These are phyloP conservation scores for Drosophila pseudotalamancana DNA, from an alignment of 2,888 invertebrate species.

Conservation along the genomic window DNA sequence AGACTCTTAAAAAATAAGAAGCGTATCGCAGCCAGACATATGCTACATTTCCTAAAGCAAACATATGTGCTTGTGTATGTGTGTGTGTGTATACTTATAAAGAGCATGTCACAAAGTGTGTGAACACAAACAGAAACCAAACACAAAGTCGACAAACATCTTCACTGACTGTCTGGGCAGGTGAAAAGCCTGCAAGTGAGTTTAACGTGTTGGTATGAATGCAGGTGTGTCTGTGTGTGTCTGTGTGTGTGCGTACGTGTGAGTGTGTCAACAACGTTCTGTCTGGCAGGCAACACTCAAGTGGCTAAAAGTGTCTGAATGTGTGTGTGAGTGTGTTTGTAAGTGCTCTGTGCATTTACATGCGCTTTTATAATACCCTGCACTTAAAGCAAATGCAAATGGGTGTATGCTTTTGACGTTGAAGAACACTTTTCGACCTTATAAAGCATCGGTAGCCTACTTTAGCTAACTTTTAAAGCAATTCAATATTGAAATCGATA, in stretches of 20 bases:
- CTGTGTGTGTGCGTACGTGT: neutral
- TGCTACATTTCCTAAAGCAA: constrained; percentile 12
- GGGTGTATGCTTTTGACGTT: no score
- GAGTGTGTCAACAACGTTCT: constrained; percentile 54
- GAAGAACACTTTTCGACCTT: no score
- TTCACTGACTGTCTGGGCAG: constrained; percentile 38
- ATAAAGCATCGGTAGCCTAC: no score
- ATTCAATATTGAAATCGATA: no score
- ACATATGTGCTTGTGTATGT: neutral
- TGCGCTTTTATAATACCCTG: constrained; percentile 13
- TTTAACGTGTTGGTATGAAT: constrained; percentile 17
- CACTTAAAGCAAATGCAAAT: neutral
- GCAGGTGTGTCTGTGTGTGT: neutral
- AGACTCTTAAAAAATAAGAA: neutral
- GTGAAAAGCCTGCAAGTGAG: constrained; percentile 52
- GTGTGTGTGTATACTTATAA: constrained; percentile 14
- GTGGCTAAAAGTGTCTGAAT: constrained; percentile 45
- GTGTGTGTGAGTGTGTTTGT: constrained; percentile 3
- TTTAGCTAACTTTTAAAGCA: no score
- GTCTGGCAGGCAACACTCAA: constrained; percentile 51
- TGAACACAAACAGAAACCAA: constrained; percentile 32
- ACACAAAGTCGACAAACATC: constrained; percentile 41
- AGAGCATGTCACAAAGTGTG: constrained; percentile 40
- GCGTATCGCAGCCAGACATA: constrained; percentile 14
- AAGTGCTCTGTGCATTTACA: constrained; percentile 47